Evolutionary conservation across 1,140 invertebrate species (phyloP), one percentile per base, ranked within the genome.

Genomic region (Drosophila parvula): DNA sequence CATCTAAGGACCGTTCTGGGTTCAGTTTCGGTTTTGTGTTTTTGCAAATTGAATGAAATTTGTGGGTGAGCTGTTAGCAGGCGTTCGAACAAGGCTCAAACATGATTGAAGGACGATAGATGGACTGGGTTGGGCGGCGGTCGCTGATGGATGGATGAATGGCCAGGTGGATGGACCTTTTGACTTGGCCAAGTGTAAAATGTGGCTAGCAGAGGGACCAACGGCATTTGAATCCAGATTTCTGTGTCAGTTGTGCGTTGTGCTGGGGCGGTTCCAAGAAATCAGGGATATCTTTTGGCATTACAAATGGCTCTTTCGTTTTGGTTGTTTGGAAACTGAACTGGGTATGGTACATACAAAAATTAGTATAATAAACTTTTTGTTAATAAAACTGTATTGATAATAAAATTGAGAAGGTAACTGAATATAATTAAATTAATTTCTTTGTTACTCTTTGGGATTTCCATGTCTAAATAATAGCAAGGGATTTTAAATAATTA

Each of bases 21-120:
- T 32, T 67, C 60, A 34, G 43, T 18, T 57, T 70, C 53, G 30
- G 53, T 69, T 28, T 47, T 62, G 50, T 86, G 70, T 82, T 82
- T 79, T 71, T 59, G 43, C 78, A 86, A 86, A 86, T 86, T 86
- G 82, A 82, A 86, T 86, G 79, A 88, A 86, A 60, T 83, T 65
- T 76, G 71, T 62, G 51, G 77, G 38, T 18, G 61, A 76, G 43
- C 74, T 61, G 68, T 74, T 40, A 48, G 57, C 69, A 61, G 70
- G 69, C 70, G 70, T 62, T 45, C 69, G 56, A 61, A 74, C 70
- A 74, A 60, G 74, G 55, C 27, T 63, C 62, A 44, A 38, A 76
- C 74, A 77, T 77, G 74, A 77, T 77, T 68, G 74, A 73, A 59
- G 67, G 69, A 43, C 30, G 55, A 27, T 53, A 55, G 51, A 55